These are phyloP conservation scores for Pelmatolapia mariae DNA, from an alignment of 2,113 vertebrate genomes.

Conservation along the genomic window DNA sequence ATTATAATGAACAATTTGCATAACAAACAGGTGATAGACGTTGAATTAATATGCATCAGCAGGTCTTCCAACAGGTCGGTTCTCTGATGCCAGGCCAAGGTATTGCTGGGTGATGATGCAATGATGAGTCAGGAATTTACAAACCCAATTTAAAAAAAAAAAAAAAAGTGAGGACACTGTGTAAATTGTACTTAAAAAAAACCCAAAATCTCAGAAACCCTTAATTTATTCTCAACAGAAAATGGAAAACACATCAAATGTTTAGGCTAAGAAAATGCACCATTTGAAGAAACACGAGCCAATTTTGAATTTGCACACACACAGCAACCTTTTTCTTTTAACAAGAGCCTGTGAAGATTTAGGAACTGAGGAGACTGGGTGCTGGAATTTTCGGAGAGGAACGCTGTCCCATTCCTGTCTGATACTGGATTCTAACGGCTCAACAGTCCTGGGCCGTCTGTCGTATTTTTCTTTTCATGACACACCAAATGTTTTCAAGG, in stretches of 20 bases:
- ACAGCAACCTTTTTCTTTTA: neutral
- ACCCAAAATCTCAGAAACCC: neutral
- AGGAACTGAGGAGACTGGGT: neutral
- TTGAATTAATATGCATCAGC: constrained; percentile 52
- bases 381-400: neutral
- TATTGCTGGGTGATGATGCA: constrained; percentile 18
- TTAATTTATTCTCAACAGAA: neutral
- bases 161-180: neutral
- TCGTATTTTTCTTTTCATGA: neutral
- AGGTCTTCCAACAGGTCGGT: constrained; percentile 16
- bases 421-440: neutral
- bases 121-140: constrained; percentile 47
- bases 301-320: neutral
- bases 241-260: neutral
- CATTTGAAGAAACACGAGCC: neutral
- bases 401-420: neutral
- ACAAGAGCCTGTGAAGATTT: neutral
- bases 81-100: constrained; percentile 27
- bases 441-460: neutral
- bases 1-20: constrained; percentile 56
- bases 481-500: neutral
- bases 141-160: neutral
- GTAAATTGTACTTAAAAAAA: neutral
- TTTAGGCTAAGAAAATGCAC: neutral
- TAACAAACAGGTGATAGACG: constrained; percentile 54